phyloP scores from a whole-genome alignment of 2,888 invertebrate species.

The Romanomermis culicivorax region DNA sequence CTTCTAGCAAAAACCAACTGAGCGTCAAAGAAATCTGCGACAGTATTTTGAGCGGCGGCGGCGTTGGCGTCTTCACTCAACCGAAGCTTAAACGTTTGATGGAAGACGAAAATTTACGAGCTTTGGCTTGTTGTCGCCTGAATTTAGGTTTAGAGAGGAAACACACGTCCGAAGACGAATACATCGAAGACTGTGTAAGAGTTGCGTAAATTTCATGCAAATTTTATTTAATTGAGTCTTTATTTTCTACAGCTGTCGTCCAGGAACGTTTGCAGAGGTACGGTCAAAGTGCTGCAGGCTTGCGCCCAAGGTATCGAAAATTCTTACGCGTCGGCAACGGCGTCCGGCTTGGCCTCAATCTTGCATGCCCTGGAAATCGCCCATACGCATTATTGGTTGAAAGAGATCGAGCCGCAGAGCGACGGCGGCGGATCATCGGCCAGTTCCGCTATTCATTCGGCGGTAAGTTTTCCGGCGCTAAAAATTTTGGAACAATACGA shows the following conservation, averaged over 20 bases:
- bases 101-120: constrained; percentile 95
- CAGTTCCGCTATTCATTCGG: constrained; percentile 2
- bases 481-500: too few species aligned
- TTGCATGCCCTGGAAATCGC: constrained; percentile 92
- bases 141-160: constrained; percentile 78
- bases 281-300: constrained; percentile 71
- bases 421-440: constrained; percentile 9
- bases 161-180: constrained; percentile 70
- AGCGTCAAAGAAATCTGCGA: constrained; percentile 27
- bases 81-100: constrained; percentile 41
- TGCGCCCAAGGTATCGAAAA: constrained; percentile 71
- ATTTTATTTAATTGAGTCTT: not conserved
- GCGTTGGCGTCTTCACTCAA: constrained; percentile 84
- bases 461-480: constrained; percentile 13
- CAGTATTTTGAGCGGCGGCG: constrained; percentile 61
- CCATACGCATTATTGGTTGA: constrained; percentile 75
- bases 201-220: not conserved
- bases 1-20: constrained; percentile 26
- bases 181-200: constrained; percentile 87
- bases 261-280: constrained; percentile 82
- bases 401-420: constrained; percentile 16
- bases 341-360: constrained; percentile 82
- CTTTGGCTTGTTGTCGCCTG: constrained; percentile 76
- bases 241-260: constrained; percentile 47
- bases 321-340: constrained; percentile 38